phyloP scores from a whole-genome alignment of 64 coral and sea anemone species.

The Montipora foliosa region DNA sequence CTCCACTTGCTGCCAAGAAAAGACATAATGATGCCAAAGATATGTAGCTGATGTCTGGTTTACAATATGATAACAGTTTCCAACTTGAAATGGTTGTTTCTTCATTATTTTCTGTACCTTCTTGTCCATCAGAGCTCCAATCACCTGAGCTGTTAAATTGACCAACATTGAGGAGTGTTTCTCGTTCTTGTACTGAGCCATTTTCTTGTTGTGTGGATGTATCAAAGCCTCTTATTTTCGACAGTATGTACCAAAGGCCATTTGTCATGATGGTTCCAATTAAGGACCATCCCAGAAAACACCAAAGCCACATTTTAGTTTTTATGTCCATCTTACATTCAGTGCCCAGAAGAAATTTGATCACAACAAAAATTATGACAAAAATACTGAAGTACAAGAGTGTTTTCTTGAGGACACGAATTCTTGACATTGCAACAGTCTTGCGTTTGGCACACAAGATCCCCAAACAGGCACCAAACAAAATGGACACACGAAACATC shows the following conservation, averaged over 20 bases:
- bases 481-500: conserved; percentile 42
- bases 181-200: conserved; percentile 80
- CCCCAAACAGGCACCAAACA: conserved; percentile 73
- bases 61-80: conserved; percentile 88
- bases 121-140: not conserved
- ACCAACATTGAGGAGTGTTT: conserved; percentile 30
- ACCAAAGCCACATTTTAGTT: conserved; percentile 68
- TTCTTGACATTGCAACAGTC: conserved; percentile 67
- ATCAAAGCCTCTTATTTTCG: conserved; percentile 29
- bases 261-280: conserved; percentile 51
- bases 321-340: conserved; percentile 62
- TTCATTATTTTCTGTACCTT: conserved; percentile 17
- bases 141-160: conserved; percentile 50
- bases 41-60: conserved; percentile 88
- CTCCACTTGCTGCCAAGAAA: conserved; percentile 75
- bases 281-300: conserved; percentile 65
- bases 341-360: conserved; percentile 85
- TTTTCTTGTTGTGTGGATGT: conserved; percentile 82
- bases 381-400: conserved; percentile 61
- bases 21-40: conserved; percentile 82
- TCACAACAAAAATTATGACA: conserved; percentile 61
- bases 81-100: conserved; percentile 71
- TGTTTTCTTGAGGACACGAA: conserved; percentile 50
- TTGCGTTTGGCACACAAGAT: conserved; percentile 62
- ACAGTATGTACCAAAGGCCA: conserved; percentile 74